A percentile compares a stretch with the other conserved stretches of the same genome.
Conservation (phyloP, 1,140 invertebrate species). For the Cylas formicarius region DNA sequence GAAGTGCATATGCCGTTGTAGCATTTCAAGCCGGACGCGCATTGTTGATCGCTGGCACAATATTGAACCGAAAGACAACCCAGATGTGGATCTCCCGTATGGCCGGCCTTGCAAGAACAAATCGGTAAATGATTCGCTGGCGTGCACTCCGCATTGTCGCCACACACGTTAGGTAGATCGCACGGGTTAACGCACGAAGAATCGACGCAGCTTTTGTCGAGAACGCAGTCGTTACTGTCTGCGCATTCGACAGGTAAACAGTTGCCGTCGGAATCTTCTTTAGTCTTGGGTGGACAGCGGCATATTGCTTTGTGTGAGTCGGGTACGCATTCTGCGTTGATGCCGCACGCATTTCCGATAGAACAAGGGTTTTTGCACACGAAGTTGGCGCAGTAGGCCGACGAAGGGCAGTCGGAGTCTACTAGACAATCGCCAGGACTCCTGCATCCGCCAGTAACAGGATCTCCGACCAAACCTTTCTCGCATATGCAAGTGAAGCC, state of each 20-base stretch:
- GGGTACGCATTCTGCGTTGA: conserved; percentile 65
- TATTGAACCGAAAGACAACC: conserved; percentile 74
- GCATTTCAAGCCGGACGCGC: conserved; percentile 72
- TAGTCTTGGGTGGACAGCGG: conserved; percentile 65
- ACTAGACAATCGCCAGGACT: conserved; percentile 73
- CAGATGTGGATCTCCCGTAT: conserved; percentile 76
- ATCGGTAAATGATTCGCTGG: conserved; percentile 66
- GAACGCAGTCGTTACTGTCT: conserved; percentile 67
- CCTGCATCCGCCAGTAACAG: conserved; percentile 58
- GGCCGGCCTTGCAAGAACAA: conserved; percentile 73
- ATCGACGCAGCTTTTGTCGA: conserved; percentile 65
- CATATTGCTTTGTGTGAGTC: conserved; percentile 63
- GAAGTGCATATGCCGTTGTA: conserved; percentile 72
- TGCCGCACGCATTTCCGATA: conserved; percentile 56
- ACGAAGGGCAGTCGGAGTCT: conserved; percentile 70
- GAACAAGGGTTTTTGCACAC: conserved; percentile 77
- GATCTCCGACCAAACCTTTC: conserved; percentile 73
- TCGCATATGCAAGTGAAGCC: conserved; percentile 68
- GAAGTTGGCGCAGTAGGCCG: conserved; percentile 68
- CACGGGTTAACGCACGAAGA: conserved; percentile 77
- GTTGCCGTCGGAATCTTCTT: conserved; percentile 62
- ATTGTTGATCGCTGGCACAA: conserved; percentile 68
- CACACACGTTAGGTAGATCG: conserved; percentile 70
- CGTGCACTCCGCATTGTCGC: conserved; percentile 66
- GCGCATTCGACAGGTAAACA: conserved; percentile 70